Evolutionary conservation across 1,140 invertebrate genomes (phyloP), one percentile per base, ranked within the genome.

Genomic region (Drosophila leontia): DNA sequence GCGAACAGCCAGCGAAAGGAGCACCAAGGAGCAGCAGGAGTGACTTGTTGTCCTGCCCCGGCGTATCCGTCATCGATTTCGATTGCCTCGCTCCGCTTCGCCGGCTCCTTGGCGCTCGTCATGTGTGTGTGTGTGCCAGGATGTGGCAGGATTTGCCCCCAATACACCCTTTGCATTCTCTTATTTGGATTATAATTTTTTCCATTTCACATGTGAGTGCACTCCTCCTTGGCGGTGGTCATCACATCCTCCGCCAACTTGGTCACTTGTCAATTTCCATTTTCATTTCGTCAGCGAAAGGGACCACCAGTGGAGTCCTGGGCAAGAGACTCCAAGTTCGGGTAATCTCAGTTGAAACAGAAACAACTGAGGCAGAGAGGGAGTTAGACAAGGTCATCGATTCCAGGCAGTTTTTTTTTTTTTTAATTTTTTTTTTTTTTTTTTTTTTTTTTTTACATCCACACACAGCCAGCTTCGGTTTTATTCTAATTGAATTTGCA

Each of bases 111-210:
- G 44, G 48, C 42, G 45, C 44, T 23, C 19, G 8, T 60, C n/a
- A 23, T 29, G 9, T n/a, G 47, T 29, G 26, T 50, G 9, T n/a
- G n/a, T 32, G 48, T 34, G 17, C n/a, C 50, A 13, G 50, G 29
- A 53, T 53, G 17, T 19, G 32, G 26, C 34, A 0, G n/a, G 34
- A 56, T 37, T 56, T 56, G 17, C 26, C 44, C n/a, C 37, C 32
- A 41, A 34, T 48, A 47, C 39, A 53, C 56, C 63, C 68, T 81
- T 79, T 90, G 85, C 80, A 91, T 91, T 91, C 79, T 85, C 78
- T 91, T 91, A 91, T 82, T 85, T 78, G 86, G 86, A 91, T 91
- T 91, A 91, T 91, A 91, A 85, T 85, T 91, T 91, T 87, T 91
- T 85, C 86, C 86, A 91, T 91, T 91, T 91, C 86, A 91, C 86